Percentiles rank a stretch among this genome's conserved stretches.
Conservation (phyloP, 2,888 invertebrate species). For the Phania funesta region DNA sequence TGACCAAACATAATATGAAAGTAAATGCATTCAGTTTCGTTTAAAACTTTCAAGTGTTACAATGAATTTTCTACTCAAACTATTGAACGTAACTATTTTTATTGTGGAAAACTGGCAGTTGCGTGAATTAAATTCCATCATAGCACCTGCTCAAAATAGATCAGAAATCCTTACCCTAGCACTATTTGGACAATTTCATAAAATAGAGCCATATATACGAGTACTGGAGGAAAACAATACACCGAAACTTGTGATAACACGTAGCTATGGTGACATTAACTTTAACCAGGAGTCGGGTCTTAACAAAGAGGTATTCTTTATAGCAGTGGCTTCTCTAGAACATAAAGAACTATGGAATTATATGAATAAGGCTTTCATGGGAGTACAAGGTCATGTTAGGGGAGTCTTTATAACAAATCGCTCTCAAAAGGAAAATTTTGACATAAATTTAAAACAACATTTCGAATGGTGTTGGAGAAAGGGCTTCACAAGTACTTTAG, state of each 20-base stretch:
- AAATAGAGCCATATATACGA: constrained; percentile 65
- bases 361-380: constrained; percentile 68
- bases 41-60: not conserved
- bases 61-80: constrained; percentile 28
- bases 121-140: constrained; percentile 62
- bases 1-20: no score
- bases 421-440: not conserved
- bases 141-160: constrained; percentile 53
- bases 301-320: constrained; percentile 69
- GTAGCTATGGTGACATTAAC: constrained; percentile 66
- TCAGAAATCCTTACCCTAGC: constrained; percentile 66
- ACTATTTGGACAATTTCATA: constrained; percentile 66
- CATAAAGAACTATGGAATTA: constrained; percentile 68
- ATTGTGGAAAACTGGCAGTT: constrained; percentile 49
- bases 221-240: constrained; percentile 46
- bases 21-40: not conserved
- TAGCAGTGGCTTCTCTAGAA: constrained; percentile 67
- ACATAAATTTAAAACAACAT: constrained; percentile 62
- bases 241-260: constrained; percentile 69
- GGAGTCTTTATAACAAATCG: constrained; percentile 68
- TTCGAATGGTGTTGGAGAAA: constrained; percentile 72
- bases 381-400: constrained; percentile 67
- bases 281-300: constrained; percentile 58
- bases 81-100: constrained; percentile 23
- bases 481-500: constrained; percentile 70